These are phyloP conservation scores for Perognathus longimembris DNA, from an alignment of 2,113 vertebrate genomes.

Conservation along the genomic window DNA sequence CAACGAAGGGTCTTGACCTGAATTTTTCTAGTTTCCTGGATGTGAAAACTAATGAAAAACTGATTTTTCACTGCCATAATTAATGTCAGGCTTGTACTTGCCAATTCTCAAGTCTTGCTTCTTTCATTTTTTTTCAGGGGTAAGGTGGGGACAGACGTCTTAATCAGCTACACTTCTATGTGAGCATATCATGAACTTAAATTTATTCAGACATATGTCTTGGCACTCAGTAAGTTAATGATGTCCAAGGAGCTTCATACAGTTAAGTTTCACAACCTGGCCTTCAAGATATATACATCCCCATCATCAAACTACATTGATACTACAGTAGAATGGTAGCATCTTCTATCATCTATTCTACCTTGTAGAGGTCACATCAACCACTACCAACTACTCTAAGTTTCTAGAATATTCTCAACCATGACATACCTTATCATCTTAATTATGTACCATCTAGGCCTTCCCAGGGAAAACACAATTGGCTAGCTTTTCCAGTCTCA, in stretches of 20 bases:
- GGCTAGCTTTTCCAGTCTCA: conserved; percentile 12
- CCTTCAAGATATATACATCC: background rate
- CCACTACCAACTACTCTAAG: background rate
- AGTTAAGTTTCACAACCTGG: background rate
- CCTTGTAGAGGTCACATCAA: background rate
- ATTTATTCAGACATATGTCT: background rate
- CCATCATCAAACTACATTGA: background rate
- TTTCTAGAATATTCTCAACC: background rate
- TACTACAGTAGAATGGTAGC: background rate
- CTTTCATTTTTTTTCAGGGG: background rate
- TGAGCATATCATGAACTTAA: conserved; percentile 24
- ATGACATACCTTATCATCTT: background rate
- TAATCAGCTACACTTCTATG: background rate
- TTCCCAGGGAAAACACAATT: background rate
- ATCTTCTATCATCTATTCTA: conserved; percentile 13
- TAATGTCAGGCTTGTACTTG: background rate
- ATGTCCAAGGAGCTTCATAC: background rate
- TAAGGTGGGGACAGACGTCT: background rate
- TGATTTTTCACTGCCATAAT: background rate
- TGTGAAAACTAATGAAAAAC: background rate
- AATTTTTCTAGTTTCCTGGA: background rate
- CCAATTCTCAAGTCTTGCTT: background rate
- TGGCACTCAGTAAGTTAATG: background rate
- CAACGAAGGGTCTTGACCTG: background rate
- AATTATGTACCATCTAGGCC: background rate